Evolutionary conservation across 2,113 vertebrate species (phyloP), one percentile per base, ranked within the genome.

Genomic region (Psephotus haematonotus): DNA sequence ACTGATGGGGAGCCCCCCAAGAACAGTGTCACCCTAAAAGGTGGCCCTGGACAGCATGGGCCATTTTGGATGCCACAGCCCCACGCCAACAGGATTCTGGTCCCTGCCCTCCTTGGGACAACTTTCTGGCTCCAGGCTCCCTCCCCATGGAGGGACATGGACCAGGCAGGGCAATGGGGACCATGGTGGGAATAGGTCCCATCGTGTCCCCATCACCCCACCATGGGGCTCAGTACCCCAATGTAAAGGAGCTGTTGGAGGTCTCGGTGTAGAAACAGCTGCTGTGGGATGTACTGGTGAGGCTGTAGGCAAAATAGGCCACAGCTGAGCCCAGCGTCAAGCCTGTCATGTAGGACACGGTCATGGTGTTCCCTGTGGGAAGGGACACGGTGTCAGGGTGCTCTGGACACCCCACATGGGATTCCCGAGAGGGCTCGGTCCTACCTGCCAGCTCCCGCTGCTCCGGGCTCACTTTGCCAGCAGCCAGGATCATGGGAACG

Each of bases 301-400:
- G 99, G 97, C 98, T 99, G 97, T 99, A 99, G 55, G 99, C 98
- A 35, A 98, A 99, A 57, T 99, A 99, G 0, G 99, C 99, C 89
- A 99, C 99, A 2, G 98, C 98, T 0, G 99, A 99, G 94, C 99
- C 99, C 96, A 99, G 93, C 39, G 99, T 99, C 96, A 99, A 55
- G 46, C 99, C 99, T 0, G 98, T 98, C 99, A 99, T 99, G 86
- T 99, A 99, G 94, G 99, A 99, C 93, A 99, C 99, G 0, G 99
- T 99, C 99, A 99, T 99, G 79, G 99, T 99, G 98, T 99, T 99
- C 67, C 99, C 99, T 99, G 97, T 3, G 74, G 27, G 29, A 80
- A 57, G 76, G 82, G 31, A 90, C 25, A 44, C 0, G 24, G 3
- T 22, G 50, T 92, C 70, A 93, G 75, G 39, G 12, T 0, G 2